Conservation (phyloP, 2,113 vertebrate genomes). For the Centropus bengalensis region DNA sequence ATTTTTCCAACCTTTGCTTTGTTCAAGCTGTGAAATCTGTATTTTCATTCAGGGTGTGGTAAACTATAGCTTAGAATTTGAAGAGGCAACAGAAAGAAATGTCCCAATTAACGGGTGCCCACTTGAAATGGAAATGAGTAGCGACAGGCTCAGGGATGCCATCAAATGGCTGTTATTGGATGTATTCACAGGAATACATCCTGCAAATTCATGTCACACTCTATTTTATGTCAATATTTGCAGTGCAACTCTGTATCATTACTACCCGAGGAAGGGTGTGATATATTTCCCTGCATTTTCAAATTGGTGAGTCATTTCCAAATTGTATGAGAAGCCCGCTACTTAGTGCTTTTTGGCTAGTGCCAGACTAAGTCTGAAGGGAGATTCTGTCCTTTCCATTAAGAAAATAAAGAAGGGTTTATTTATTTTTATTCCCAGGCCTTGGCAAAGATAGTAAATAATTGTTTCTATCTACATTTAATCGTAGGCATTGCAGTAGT, state of each 20-base stretch:
- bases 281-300: neutral
- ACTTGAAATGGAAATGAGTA: neutral
- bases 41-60: neutral
- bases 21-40: neutral
- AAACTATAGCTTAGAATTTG: neutral
- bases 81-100: neutral
- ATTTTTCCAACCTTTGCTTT: neutral
- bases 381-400: neutral
- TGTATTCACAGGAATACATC: neutral
- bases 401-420: neutral
- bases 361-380: neutral
- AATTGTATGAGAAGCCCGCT: neutral
- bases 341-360: neutral
- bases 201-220: neutral
- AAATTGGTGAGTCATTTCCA: neutral
- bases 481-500: neutral
- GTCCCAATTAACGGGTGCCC: neutral
- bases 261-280: neutral
- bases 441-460: neutral
- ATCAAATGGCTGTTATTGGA: neutral
- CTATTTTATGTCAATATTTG: neutral
- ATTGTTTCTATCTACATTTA: neutral
- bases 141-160: neutral
- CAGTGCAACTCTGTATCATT: neutral
- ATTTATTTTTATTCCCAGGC: neutral